Percentiles rank a stretch among this genome's conserved stretches.
Conservation (phyloP, 1,140 invertebrate genomes). For the Globodera rostochiensis region DNA sequence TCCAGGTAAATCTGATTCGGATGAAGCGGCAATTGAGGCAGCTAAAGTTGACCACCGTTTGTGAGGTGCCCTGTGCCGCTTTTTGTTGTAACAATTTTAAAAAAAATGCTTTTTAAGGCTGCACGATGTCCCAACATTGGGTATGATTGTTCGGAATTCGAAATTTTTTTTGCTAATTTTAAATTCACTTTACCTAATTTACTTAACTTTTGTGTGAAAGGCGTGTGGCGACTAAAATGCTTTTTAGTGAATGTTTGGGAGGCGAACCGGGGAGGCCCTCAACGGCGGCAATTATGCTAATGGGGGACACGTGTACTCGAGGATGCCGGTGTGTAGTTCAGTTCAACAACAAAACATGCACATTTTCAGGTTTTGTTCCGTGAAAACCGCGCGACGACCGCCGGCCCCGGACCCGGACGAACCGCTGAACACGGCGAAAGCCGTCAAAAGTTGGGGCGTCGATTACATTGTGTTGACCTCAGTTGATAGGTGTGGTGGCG, state of each 20-base stretch:
- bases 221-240: no score
- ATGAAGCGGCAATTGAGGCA: conserved; percentile 84
- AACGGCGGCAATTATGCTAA: conserved; percentile 74
- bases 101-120: conserved; percentile 70
- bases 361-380: conserved; percentile 91
- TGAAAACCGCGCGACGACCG: conserved; percentile 91
- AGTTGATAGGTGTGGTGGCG: conserved; percentile 79
- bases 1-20: conserved; percentile 73
- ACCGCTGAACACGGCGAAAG: conserved; percentile 87
- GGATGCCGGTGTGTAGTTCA: conserved; percentile 54
- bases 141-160: conserved; percentile 62
- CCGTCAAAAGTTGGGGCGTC: conserved; percentile 89
- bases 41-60: conserved; percentile 92
- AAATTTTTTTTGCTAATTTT: no score
- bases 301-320: conserved; percentile 69
- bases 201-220: no score
- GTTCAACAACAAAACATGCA: not conserved
- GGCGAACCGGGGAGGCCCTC: conserved; percentile 71
- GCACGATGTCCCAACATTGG: conserved; percentile 98
- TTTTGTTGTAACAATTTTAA: not conserved
- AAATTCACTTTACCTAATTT: not conserved
- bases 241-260: conserved; percentile 84
- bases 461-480: conserved; percentile 97
- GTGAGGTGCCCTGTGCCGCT: conserved; percentile 72
- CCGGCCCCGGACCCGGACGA: conserved; percentile 86